Evolutionary conservation across 2,113 vertebrate species (phyloP).

Genomic region (Crotalus helleri): DNA sequence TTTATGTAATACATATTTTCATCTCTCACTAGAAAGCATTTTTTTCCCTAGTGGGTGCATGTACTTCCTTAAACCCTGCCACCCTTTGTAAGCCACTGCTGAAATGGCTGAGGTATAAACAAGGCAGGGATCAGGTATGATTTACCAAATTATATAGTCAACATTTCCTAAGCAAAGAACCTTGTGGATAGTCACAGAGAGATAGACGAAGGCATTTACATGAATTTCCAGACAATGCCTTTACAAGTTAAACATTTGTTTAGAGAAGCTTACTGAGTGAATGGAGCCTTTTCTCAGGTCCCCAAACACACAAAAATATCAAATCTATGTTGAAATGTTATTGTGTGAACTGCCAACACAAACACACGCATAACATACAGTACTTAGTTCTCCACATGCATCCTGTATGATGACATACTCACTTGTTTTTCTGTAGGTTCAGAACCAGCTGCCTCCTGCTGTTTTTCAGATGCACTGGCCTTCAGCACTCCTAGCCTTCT

Average conservation of each 20-base stretch:
- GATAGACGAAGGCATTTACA: not conserved
- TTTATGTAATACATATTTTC: slow-evolving; percentile 39
- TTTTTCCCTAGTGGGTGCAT: not conserved
- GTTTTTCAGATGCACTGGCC: not conserved
- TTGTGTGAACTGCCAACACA: not conserved
- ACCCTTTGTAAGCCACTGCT: not conserved
- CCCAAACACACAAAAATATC: not conserved
- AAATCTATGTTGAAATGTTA: not conserved
- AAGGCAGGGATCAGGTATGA: not conserved
- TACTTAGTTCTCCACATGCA: not conserved
- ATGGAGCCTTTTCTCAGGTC: not conserved
- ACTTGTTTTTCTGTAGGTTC: not conserved
- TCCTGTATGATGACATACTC: not conserved
- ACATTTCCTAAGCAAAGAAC: not conserved
- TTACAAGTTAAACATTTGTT: not conserved
- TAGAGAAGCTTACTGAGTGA: not conserved
- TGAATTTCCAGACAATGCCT: not conserved
- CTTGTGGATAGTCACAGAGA: not conserved
- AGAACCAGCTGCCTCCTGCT: not conserved
- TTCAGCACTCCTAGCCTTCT: not conserved
- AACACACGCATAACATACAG: not conserved
- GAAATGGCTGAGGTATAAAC: not conserved
- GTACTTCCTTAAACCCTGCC: not conserved
- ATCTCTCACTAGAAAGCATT: not conserved
- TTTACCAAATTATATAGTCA: not conserved